These are phyloP conservation scores for Paedocypris micromegethes DNA, from an alignment of 2,797 vertebrate species.

Conservation along the genomic window DNA sequence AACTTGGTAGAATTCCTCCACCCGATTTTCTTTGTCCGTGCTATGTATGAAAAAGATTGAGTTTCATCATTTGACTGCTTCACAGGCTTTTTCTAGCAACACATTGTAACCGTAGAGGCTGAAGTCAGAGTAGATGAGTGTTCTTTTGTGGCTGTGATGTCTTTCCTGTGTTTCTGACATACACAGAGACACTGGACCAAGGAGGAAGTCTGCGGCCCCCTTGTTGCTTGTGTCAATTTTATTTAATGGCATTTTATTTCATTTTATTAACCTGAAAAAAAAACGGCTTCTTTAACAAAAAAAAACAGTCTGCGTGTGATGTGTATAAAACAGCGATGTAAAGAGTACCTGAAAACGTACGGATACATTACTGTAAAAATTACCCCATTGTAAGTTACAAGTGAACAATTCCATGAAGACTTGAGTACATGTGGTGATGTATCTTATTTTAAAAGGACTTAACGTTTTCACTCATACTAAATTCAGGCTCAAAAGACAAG, in stretches of 20 bases:
- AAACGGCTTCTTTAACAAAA: conserved; percentile 15
- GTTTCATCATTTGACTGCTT: neutral
- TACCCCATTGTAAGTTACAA: no score
- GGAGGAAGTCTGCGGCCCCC: conserved; percentile 43
- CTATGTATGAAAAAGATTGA: neutral
- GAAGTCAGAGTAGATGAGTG: conserved; percentile 6
- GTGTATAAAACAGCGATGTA: neutral
- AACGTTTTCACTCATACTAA: no score
- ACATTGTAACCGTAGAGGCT: neutral
- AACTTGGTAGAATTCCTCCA: neutral
- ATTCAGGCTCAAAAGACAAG: no score
- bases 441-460: neutral
- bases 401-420: no score
- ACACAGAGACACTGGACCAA: conserved; percentile 21
- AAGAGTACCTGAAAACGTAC: no score
- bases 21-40: neutral
- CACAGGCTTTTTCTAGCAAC: neutral
- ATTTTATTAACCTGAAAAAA: conserved; percentile 2
- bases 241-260: conserved; percentile 8
- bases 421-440: neutral
- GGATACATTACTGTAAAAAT: no score
- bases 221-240: conserved; percentile 23
- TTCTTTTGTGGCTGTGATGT: conserved; percentile 4
- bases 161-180: conserved; percentile 33
- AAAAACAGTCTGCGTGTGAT: no score